Conservation (phyloP, 2,113 vertebrate genomes). For the Neogobius melanostomus region DNA sequence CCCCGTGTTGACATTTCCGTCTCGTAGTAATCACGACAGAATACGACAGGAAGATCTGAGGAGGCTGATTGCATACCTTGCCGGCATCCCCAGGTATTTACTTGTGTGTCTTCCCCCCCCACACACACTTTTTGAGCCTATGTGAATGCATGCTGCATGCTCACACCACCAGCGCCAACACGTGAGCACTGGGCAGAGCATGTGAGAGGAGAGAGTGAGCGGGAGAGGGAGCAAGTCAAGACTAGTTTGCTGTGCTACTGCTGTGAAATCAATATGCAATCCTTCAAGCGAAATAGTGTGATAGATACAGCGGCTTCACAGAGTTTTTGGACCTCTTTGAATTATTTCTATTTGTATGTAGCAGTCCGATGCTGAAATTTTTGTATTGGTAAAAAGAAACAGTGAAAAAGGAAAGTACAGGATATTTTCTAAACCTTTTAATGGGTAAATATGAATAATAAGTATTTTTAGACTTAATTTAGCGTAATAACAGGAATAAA, state of each 20-base stretch:
- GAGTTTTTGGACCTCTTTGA: no score
- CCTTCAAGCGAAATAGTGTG: conserved; percentile 16
- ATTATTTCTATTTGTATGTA: no score
- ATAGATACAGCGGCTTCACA: conserved; percentile 11
- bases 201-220: conserved; percentile 35
- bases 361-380: no score
- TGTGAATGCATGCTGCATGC: not conserved
- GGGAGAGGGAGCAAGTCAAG: conserved; percentile 31
- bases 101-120: not conserved
- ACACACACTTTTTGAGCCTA: no score
- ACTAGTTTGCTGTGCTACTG: conserved; percentile 33
- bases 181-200: conserved; percentile 46
- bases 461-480: no score
- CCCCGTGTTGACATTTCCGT: conserved; percentile 96
- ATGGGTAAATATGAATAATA: no score
- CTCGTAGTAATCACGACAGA: conserved; percentile 98
- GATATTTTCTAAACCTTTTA: no score
- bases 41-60: conserved; percentile 97
- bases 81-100: conserved; percentile 91
- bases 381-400: no score
- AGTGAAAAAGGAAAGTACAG: no score
- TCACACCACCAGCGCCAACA: conserved; percentile 16
- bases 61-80: conserved; percentile 94
- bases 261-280: conserved; percentile 28
- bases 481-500: no score